A percentile compares a stretch with the other conserved stretches of the same genome.
phyloP scores from a whole-genome alignment of 2,888 invertebrate genomes.

The Caenorhabditis uteleia region DNA sequence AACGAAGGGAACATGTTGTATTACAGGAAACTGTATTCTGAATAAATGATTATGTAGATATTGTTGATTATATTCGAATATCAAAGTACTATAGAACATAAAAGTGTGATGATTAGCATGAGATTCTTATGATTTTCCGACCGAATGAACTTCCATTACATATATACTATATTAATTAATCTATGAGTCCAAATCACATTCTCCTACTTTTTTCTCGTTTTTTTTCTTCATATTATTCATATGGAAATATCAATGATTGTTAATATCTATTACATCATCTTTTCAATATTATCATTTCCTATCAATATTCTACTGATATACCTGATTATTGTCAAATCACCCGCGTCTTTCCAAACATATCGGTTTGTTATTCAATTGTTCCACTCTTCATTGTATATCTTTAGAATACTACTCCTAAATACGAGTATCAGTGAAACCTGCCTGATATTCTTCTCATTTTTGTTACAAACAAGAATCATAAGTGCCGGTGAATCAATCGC shows the following conservation, averaged over 20 bases:
- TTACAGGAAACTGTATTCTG: no score
- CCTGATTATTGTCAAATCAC: slow-evolving; percentile 25
- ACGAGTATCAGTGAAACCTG: slow-evolving; percentile 23
- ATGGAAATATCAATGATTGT: slow-evolving; percentile 27
- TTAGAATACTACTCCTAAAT: slow-evolving; percentile 21
- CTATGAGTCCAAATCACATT: no score
- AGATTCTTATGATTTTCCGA: no score
- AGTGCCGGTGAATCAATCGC: slow-evolving; percentile 29
- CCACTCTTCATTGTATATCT: no score
- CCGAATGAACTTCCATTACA: no score
- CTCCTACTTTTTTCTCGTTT: no score
- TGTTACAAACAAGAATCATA: slow-evolving; percentile 26
- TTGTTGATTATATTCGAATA: no score
- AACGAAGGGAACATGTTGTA: neutral
- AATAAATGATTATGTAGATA: no score
- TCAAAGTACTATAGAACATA: no score
- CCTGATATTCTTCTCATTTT: slow-evolving; percentile 22
- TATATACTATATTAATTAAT: no score
- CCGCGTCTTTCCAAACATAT: slow-evolving; percentile 20
- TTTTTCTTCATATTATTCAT: no score
- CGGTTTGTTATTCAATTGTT: slow-evolving; percentile 8
- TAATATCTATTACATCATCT: slow-evolving; percentile 22
- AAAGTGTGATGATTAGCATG: no score
- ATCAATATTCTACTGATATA: slow-evolving; percentile 17
- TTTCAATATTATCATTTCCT: slow-evolving; percentile 10